Evolutionary conservation across 2,888 invertebrate genomes (phyloP).

Genomic region (Sisyra nigra): DNA sequence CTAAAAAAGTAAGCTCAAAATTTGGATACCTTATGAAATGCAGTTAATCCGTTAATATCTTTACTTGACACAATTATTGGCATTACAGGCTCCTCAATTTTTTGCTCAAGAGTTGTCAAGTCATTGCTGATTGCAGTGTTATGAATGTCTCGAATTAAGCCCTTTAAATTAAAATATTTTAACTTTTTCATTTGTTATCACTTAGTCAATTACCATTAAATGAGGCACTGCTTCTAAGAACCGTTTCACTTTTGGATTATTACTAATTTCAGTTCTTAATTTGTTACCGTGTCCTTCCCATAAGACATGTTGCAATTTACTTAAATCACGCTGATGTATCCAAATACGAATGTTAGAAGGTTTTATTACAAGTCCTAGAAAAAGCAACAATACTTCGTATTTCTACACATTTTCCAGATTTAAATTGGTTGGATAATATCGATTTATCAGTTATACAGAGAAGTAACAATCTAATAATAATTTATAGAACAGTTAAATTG

Average conservation of each 20-base stretch:
- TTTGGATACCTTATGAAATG: slow-evolving; percentile 59
- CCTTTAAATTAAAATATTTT: slow-evolving; percentile 35
- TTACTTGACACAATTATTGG: slow-evolving; percentile 56
- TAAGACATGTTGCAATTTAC: slow-evolving; percentile 69
- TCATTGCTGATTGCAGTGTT: slow-evolving; percentile 61
- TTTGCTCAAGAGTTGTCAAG: slow-evolving; percentile 48
- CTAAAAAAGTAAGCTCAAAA: not conserved
- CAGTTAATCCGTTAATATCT: slow-evolving; percentile 65
- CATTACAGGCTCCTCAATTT: slow-evolving; percentile 50
- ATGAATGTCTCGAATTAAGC: slow-evolving; percentile 68
- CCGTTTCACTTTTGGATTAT: slow-evolving; percentile 62
- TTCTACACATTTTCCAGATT: not conserved
- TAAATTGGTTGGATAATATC: not conserved
- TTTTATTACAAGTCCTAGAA: slow-evolving; percentile 57
- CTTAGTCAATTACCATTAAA: slow-evolving; percentile 52
- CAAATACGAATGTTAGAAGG: slow-evolving; percentile 86
- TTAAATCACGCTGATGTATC: slow-evolving; percentile 85
- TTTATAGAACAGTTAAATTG: no score
- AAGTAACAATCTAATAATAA: not conserved
- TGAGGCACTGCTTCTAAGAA: slow-evolving; percentile 90
- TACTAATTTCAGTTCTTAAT: slow-evolving; percentile 68
- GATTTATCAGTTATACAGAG: not conserved
- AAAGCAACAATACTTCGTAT: not conserved
- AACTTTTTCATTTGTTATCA: slow-evolving; percentile 2
- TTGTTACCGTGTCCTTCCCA: slow-evolving; percentile 83